Base-by-base conservation (phyloP, 2,113 vertebrate genomes). In the Hyla sarda region DNA sequence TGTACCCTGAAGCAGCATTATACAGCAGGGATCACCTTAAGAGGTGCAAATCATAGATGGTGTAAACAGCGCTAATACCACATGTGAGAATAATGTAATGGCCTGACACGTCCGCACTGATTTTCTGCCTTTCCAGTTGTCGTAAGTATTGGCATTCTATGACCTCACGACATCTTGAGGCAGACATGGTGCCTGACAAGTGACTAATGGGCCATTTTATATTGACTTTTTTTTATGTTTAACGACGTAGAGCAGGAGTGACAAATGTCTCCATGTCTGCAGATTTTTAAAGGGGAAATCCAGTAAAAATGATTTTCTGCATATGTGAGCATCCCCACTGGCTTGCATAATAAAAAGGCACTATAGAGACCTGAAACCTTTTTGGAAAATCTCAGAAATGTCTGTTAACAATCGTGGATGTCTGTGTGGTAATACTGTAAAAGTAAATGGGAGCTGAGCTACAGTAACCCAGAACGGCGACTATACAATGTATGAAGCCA, bases 121-220 rank as follows among this genome's bases (percentile, higher is more conserved):
- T 48, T 50, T 41, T 62, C 77, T 80, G 77, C 56, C 77, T 60
- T 62, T 80, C 21, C 13, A 62, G 37, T 80, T 28, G 60, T 80
- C 6, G n/a, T 10, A 41, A 14, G 41, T 80, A 80, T 80, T 80
- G 77, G 54, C 54, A 45, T 80, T 60, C 54, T 37, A 54, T 62
- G 56, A 62, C 54, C 77, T 45, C 12, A 58, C 17, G 32, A 80
- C 37, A 80, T 80, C 89, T 81, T 3, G 0, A 13, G 62, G 77
- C 11, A 80, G 77, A 10, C 54, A 25, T 62, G 54, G 60, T 45
- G 23, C 5, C 54, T 45, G 37, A 37, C 77, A 34, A 23, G 56
- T 80, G 77, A 80, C 77, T 62, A 45, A n/a, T 41, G 37, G 56
- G n/a, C 56, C 21, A 45, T 58, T 60, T 41, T 79, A 17, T 80